Evolutionary conservation across 2,888 invertebrate species (phyloP), one percentile per base, ranked within the genome.

Genomic region (Chloromyia formosa): DNA sequence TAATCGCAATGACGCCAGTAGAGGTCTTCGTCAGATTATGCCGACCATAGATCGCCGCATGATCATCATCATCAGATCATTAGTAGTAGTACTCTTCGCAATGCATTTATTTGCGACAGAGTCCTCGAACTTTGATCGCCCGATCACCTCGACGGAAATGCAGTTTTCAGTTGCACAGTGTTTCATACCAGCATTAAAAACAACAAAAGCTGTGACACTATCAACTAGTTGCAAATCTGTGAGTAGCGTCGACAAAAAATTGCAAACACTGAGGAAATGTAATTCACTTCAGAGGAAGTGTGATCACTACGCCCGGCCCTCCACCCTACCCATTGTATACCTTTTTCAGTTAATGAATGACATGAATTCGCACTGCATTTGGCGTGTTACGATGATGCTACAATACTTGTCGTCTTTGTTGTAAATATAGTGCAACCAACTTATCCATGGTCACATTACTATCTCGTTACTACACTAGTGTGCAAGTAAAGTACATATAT

Each of bases 131-230:
- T 62, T 62, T 62, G 62, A 23, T 35, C n/a, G 40, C 62, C 16
- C 35, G 62, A 62, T 62, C 62, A 62, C 62, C 62, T 62, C 62
- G 62, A 62, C 62, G 62, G 62, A 62, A 62, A 62, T 62, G 16
- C 62, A 62, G 62, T 62, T 62, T 62, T 35, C 27, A 35, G 27
- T 35, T 35, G 27, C 27, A 35, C 7, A 16, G 18, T 62, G 62
- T 40, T 40, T 61, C 61, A 4, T 35, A 60, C 9, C 23, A 60
- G 22, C 18, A 22, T 35, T n/a, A 49, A 49, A 16, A 18, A 62
- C 40, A 61, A 35, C n/a, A 42, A 40, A 62, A 62, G 10, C 40
- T 18, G 42, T 18, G 12, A 62, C 35, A 62, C 62, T 9, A 27
- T 27, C n/a, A 61, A 61, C 23, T 61, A 61, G 35, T 27, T 14